A percentile compares a stretch with the other conserved stretches of the same genome.
Conservation (phyloP, 2,797 vertebrate species). For the Brachyrhaphis roseni region DNA sequence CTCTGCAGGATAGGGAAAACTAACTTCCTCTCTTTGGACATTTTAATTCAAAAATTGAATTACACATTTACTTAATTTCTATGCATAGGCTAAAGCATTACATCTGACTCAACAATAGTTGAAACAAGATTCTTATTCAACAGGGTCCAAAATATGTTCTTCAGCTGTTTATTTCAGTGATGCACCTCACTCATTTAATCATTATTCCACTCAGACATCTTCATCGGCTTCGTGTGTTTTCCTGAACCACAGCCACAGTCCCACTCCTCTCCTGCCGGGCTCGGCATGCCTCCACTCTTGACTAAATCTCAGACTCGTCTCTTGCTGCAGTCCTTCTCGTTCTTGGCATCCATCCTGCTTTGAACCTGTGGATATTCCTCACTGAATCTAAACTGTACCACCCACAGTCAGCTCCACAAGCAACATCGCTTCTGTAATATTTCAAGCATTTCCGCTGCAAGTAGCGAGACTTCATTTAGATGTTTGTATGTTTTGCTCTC, state of each 20-base stretch:
- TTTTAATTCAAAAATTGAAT: background rate
- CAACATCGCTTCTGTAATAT: slow-evolving; percentile 23
- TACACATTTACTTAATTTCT: background rate
- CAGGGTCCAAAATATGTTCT: background rate
- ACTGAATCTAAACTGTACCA: slow-evolving; percentile 35
- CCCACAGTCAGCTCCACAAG: slow-evolving; percentile 48
- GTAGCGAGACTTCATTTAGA: slow-evolving; percentile 22
- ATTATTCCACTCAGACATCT: slow-evolving; percentile 15
- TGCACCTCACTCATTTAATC: slow-evolving; percentile 9
- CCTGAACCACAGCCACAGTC: slow-evolving; percentile 35
- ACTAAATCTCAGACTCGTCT: slow-evolving; percentile 48
- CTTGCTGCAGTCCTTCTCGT: slow-evolving; percentile 28
- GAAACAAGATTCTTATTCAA: background rate
- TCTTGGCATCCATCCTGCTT: slow-evolving; percentile 23
- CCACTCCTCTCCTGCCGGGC: slow-evolving; percentile 34
- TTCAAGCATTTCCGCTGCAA: slow-evolving; percentile 16
- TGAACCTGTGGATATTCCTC: slow-evolving; percentile 51
- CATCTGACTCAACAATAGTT: background rate
- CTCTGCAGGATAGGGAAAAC: background rate
- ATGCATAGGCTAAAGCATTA: background rate
- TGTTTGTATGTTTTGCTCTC: background rate
- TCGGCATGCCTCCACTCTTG: slow-evolving; percentile 42
- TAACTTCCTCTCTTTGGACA: background rate
- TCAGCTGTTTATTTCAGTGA: background rate
- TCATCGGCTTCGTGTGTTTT: slow-evolving; percentile 21